Base-by-base conservation (phyloP, 2,797 vertebrate species). In the Anguilla megastoma region DNA sequence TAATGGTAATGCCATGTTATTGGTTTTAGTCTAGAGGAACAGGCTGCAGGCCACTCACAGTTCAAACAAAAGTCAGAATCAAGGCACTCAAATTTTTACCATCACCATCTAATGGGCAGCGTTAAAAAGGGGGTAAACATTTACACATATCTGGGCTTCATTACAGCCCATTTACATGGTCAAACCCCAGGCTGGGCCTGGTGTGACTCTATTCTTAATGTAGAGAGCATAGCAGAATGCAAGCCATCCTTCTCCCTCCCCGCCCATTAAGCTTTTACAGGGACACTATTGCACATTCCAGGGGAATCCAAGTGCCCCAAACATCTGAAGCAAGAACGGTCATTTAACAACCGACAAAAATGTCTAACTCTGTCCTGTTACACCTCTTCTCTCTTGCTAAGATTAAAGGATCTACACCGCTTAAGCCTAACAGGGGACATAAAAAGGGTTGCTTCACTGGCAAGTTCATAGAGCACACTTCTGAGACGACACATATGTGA, bases 71-170 rank as follows among this genome's bases (percentile, higher is more conserved):
- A 69, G 52, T 88, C 74, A 66, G 56, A 86, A 84, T 4, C n/a
- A 27, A 85, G 58, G 88, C 85, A 50, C 86, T 85, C 50, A 36
- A 33, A 76, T 36, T 63, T 41, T 89, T 63, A 89, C 80, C 50
- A 54, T 63, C 76, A 6, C 82, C n/a, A 36, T 48, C 52, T 87
- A 87, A 87, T 85, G 66, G 66, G 63, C 86, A 58, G 80, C 24
- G 74, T 79, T 86, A 86, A 89, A 69, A 89, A 87, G 66, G 36
- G 85, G 83, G 88, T 85, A 89, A 87, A 87, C 69, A 89, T 85
- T 89, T 85, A 84, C 84, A 63, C 82, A 87, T 85, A 50, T 87
- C 82, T 48, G 69, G 0, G 50, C n/a, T 86, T 85, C 33, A 66
- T 63, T 87, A 79, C 63, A 50, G 66, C 56, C 80, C 88, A 79